These are phyloP conservation scores for Eueremaeus valkanovi DNA, from an alignment of 2,888 invertebrate species.

Conservation along the genomic window DNA sequence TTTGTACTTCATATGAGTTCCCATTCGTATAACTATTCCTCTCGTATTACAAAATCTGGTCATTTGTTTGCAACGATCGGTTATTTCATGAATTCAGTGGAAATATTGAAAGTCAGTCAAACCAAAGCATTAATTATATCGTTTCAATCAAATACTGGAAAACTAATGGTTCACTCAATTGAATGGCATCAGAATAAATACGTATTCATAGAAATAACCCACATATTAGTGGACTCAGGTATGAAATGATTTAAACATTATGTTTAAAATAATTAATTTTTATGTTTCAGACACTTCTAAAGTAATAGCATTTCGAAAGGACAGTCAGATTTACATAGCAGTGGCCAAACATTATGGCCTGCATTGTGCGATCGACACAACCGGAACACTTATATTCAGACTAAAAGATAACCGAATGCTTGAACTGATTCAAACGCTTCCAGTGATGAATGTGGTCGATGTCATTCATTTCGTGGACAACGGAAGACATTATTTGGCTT, in stretches of 20 bases:
- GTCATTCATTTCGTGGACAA: constrained; percentile 5
- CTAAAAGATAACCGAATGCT: neutral
- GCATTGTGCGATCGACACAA: neutral
- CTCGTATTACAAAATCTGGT: constrained; percentile 11
- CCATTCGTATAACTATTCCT: neutral
- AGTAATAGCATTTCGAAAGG: constrained; percentile 8
- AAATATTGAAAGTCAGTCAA: neutral
- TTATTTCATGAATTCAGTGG: neutral
- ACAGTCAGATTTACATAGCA: neutral
- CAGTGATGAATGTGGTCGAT: constrained; percentile 18
- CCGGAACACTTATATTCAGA: neutral
- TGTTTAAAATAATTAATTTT: neutral
- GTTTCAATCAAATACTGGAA: constrained; percentile 2
- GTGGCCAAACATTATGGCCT: neutral
- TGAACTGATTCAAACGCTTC: constrained; percentile 6
- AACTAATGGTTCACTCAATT: constrained; percentile 8
- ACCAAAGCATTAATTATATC: neutral
- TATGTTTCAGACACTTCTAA: constrained; percentile 12
- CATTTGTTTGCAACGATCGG: neutral
- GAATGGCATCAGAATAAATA: neutral
- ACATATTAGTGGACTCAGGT: neutral
- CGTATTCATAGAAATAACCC: neutral
- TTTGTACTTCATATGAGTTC: neutral
- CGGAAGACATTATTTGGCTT: constrained; percentile 12
- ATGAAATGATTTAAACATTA: neutral